Evolutionary conservation across 2,113 vertebrate genomes (phyloP), one percentile per base, ranked within the genome.

Genomic region (Anseranas semipalmata): DNA sequence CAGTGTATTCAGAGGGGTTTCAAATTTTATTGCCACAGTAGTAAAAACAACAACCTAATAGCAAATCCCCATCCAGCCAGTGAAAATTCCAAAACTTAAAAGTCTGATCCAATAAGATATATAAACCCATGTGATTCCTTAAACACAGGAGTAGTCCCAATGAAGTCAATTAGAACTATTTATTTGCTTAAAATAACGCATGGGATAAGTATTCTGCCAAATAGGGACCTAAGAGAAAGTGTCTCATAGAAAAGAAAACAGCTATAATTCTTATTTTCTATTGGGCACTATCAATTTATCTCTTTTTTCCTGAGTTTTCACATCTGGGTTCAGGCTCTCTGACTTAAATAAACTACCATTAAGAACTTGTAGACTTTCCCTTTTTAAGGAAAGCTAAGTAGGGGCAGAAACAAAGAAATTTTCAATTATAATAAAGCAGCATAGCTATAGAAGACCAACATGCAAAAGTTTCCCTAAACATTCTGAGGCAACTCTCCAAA

Each of bases 111-210:
- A 82, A 33, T 89, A 82, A 70, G 87, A 76, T 87, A 90, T 77
- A 94, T 93, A 90, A 95, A 81, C 30, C 43, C 56, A 59, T 62
- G 53, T 79, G 66, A 79, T 91, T 76, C 81, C 43, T 89, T 66
- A 93, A 58, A 19, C 33, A 76, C 45, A 50, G 28, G 60, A 93
- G 52, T 74, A 87, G 77, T 85, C 80, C 84, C 80, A 95, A 0
- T 95, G 93, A 97, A 93, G 41, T 92, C 78, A 95, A 92, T 87
- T 95, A 96, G 71, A 67, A 70, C 43, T 82, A 65, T 30, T 94
- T 53, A 65, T 95, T 96, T 93, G 14, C 66, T 82, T 94, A 79
- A 94, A 92, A 81, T 89, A 84, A 78, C 0, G 9, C 35, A 75
- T 72, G 15, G 56, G 65, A 39, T 60, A 53, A 53, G 11, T 79